These are phyloP conservation scores for Gerris lacustris DNA, from an alignment of 2,888 invertebrate species.

Conservation along the genomic window DNA sequence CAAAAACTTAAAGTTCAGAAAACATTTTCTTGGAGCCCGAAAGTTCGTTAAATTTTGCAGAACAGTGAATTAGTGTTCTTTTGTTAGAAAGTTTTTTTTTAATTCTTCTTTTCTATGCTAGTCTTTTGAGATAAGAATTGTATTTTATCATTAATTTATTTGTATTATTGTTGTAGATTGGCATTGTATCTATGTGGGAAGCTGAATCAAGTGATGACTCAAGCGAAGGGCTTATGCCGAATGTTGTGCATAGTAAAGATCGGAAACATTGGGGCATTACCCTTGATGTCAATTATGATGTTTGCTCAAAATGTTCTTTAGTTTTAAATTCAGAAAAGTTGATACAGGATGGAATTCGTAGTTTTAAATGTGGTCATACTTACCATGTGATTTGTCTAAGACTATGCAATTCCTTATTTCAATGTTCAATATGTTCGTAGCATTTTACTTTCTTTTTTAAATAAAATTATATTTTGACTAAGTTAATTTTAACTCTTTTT, in stretches of 20 bases:
- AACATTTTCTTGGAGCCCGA: no score
- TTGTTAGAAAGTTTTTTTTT: no score
- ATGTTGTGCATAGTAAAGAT: conserved; percentile 15
- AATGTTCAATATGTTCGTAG: conserved; percentile 13
- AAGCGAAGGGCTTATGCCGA: conserved; percentile 1
- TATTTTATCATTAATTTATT: no score
- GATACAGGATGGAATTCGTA: conserved; percentile 19
- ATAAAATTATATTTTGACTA: no score
- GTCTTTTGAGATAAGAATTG: no score
- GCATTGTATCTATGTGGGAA: conserved; percentile 6
- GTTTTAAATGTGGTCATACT: conserved; percentile 24
- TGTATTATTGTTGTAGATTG: background rate
- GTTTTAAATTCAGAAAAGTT: conserved; percentile 21
- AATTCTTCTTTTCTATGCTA: no score
- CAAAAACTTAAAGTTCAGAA: no score
- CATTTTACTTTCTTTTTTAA: no score
- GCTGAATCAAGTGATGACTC: background rate
- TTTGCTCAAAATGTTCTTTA: conserved; percentile 22
- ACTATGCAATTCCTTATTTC: conserved; percentile 14
- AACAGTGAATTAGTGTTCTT: no score
- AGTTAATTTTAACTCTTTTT: no score
- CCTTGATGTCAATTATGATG: conserved; percentile 21
- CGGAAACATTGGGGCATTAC: conserved; percentile 18
- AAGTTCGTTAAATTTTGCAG: no score
- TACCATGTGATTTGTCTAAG: conserved; percentile 22